Percentiles rank a stretch among this genome's conserved stretches.
Conservation (phyloP, 2,797 vertebrate species). For the Selene dorsalis region DNA sequence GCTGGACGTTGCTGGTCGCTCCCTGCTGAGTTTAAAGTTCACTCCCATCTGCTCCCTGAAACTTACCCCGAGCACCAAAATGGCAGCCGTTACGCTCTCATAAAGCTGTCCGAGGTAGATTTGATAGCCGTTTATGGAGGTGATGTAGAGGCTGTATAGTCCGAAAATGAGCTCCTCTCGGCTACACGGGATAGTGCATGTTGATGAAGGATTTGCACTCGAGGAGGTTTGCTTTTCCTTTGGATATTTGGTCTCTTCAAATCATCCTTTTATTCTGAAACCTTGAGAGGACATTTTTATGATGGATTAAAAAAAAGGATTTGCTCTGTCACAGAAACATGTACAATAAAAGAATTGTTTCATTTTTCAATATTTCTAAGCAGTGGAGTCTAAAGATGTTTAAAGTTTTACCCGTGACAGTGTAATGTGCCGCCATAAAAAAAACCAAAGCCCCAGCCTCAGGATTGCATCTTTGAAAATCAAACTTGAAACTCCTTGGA, state of each 20-base stretch:
- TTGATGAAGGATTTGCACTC: constrained; percentile 9
- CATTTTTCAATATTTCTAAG: constrained; percentile 12
- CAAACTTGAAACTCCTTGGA: constrained; percentile 30
- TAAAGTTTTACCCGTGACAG: constrained; percentile 1
- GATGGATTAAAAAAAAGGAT: neutral
- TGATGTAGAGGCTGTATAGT: constrained; percentile 51
- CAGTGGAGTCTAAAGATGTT: neutral
- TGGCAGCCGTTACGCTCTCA: constrained; percentile 44
- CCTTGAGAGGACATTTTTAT: neutral
- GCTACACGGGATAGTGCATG: constrained; percentile 15
- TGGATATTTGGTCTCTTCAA: neutral
- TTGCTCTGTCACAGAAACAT: constrained; percentile 21
- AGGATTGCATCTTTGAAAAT: constrained; percentile 34
- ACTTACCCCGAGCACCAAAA: constrained; percentile 57
- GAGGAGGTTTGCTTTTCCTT: constrained; percentile 35
- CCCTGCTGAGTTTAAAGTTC: constrained; percentile 82
- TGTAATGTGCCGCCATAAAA: neutral
- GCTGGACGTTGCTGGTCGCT: constrained; percentile 69
- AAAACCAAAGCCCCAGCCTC: neutral
- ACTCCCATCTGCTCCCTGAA: constrained; percentile 73
- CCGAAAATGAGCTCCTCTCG: constrained; percentile 32
- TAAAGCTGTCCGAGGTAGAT: constrained; percentile 64
- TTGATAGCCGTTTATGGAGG: constrained; percentile 43
- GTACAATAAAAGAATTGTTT: neutral
- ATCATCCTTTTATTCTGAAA: constrained; percentile 17